Conservation (phyloP, 2,113 vertebrate genomes). For the Perognathus longimembris region DNA sequence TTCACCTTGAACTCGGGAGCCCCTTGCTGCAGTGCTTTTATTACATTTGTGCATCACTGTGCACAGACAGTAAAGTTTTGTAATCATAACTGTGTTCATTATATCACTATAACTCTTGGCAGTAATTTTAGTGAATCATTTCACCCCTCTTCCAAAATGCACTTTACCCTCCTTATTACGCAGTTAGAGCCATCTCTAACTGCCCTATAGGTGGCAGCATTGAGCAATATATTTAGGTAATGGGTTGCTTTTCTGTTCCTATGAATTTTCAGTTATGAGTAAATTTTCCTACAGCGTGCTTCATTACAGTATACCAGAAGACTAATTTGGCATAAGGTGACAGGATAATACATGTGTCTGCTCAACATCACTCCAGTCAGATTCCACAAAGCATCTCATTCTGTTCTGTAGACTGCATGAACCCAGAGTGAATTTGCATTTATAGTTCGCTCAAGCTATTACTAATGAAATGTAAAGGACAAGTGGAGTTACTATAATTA, state of each 20-base stretch:
- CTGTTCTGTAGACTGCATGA: conserved; percentile 1
- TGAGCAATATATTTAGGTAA: conserved; percentile 78
- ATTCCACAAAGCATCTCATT: conserved; percentile 53
- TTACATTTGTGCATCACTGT: too few species aligned
- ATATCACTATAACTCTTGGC: neutral
- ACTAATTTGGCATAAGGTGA: conserved; percentile 47
- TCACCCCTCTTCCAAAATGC: neutral
- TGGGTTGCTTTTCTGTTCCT: neutral
- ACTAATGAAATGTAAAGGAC: conserved; percentile 37
- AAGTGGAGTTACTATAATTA: conserved; percentile 28
- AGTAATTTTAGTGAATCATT: conserved; percentile 7
- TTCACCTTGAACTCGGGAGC: too few species aligned
- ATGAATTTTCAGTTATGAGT: conserved; percentile 22
- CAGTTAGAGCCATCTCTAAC: neutral
- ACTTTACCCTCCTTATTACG: neutral
- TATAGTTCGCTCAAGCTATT: conserved; percentile 49
- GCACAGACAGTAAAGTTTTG: neutral
- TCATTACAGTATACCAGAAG: conserved; percentile 18
- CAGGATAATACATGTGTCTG: neutral
- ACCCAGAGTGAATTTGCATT: conserved; percentile 28
- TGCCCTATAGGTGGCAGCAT: conserved; percentile 89
- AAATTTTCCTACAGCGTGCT: conserved; percentile 5
- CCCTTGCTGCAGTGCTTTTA: too few species aligned
- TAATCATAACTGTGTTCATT: neutral
- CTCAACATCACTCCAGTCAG: neutral